These are phyloP conservation scores for Calliopsis andreniformis DNA, from an alignment of 1,140 invertebrate species.

Conservation along the genomic window DNA sequence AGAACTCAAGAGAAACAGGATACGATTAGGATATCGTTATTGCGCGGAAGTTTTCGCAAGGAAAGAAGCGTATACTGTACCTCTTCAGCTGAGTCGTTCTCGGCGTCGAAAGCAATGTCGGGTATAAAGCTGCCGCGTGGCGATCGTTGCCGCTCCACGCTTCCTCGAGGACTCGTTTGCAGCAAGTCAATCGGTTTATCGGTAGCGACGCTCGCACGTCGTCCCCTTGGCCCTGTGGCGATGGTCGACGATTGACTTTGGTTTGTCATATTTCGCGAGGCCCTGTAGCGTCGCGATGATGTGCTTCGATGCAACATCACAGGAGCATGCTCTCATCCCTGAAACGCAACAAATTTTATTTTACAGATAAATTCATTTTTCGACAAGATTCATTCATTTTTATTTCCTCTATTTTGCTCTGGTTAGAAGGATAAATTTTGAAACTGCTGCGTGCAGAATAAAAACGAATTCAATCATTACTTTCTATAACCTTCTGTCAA, in stretches of 20 bases:
- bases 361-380: too few relatives aligned
- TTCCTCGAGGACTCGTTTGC: constrained; percentile 61
- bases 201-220: constrained; percentile 76
- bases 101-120: constrained; percentile 76
- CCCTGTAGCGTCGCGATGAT: constrained; percentile 85
- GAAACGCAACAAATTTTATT: too few relatives aligned
- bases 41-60: too few relatives aligned
- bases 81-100: constrained; percentile 70
- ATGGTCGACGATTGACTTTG: constrained; percentile 79
- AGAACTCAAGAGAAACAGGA: too few relatives aligned
- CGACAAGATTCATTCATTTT: too few relatives aligned
- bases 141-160: constrained; percentile 76
- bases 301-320: constrained; percentile 85
- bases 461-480: too few relatives aligned
- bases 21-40: too few relatives aligned
- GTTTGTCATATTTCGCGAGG: constrained; percentile 85
- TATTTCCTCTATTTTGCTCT: too few relatives aligned
- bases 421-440: too few relatives aligned
- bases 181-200: constrained; percentile 70
- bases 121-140: constrained; percentile 80
- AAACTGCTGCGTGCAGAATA: too few relatives aligned
- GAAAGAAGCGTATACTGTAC: constrained; percentile 35
- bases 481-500: too few relatives aligned
- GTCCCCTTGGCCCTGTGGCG: constrained; percentile 57
- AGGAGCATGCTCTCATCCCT: constrained; percentile 62